Conservation (phyloP, 2,797 vertebrate genomes). For the Xerus rutilus region DNA sequence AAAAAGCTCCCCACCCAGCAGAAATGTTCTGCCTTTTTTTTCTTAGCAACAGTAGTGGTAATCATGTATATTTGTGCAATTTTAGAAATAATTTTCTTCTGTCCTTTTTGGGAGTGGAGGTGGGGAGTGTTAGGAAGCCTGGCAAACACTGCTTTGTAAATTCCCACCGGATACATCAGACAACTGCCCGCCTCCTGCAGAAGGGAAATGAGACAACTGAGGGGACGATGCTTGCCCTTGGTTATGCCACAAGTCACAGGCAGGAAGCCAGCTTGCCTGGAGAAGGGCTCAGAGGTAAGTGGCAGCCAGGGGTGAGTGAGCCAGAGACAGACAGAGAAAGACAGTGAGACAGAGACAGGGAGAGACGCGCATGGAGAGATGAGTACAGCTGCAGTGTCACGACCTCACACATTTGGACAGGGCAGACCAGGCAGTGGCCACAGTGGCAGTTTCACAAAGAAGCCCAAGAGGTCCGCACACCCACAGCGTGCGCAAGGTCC, state of each 20-base stretch:
- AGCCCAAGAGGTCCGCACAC: not conserved
- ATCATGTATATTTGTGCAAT: not conserved
- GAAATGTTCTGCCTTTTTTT: not conserved
- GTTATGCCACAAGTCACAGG: not conserved
- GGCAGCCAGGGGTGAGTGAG: not conserved
- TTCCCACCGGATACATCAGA: conserved; percentile 17
- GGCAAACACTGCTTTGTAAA: not conserved
- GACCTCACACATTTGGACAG: not conserved
- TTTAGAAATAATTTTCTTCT: not conserved
- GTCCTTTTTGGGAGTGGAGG: not conserved
- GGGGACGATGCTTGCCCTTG: not conserved
- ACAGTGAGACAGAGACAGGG: too few species aligned
- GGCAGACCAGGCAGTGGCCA: not conserved
- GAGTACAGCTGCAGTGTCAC: too few species aligned
- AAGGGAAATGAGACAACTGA: not conserved
- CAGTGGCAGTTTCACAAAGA: not conserved
- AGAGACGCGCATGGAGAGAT: not conserved
- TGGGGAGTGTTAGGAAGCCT: not conserved
- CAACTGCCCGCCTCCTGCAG: conserved; percentile 30
- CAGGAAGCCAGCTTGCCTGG: not conserved
- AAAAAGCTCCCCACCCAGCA: not conserved
- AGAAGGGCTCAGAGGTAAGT: not conserved
- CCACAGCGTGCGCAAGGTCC: not conserved
- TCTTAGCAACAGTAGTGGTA: not conserved
- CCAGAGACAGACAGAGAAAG: too few species aligned